These are phyloP conservation scores for Phoxinus phoxinus DNA, from an alignment of 2,113 vertebrate species.

Conservation along the genomic window DNA sequence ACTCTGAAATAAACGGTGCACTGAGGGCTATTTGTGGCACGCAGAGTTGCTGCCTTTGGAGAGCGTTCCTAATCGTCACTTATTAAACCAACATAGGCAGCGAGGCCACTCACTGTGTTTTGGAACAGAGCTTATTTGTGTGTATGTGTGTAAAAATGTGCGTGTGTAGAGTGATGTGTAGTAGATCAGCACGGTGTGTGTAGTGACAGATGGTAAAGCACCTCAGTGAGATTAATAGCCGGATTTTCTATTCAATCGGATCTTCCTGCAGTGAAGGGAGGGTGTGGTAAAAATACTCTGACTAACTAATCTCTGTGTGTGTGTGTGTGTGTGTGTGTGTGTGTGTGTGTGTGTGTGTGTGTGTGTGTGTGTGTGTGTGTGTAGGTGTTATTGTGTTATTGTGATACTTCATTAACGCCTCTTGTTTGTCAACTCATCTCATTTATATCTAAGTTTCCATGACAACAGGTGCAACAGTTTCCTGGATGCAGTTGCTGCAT, in stretches of 20 bases:
- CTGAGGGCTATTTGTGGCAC: background rate
- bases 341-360: constrained; percentile 15
- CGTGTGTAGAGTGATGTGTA: constrained; percentile 18
- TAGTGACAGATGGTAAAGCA: constrained; percentile 76
- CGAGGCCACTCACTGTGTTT: background rate
- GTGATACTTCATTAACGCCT: constrained; percentile 14
- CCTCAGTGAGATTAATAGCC: constrained; percentile 77
- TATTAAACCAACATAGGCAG: background rate
- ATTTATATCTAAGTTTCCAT: constrained; percentile 48
- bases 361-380: constrained; percentile 41
- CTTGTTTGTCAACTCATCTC: background rate
- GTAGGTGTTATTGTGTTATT: background rate
- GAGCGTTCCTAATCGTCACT: background rate
- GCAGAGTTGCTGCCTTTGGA: background rate
- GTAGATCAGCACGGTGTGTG: constrained; percentile 53
- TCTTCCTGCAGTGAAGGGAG: constrained; percentile 65
- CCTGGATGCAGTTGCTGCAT: constrained; percentile 38
- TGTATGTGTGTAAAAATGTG: constrained; percentile 54
- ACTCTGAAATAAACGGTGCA: background rate
- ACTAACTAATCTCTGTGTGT: constrained; percentile 68
- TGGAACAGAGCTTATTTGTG: constrained; percentile 7
- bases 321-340: constrained; percentile 52
- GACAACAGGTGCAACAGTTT: background rate
- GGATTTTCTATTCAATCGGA: constrained; percentile 75
- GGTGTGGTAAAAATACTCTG: constrained; percentile 77